Conservation (phyloP, 2,113 vertebrate species). For the Misgurnus mizolepis region DNA sequence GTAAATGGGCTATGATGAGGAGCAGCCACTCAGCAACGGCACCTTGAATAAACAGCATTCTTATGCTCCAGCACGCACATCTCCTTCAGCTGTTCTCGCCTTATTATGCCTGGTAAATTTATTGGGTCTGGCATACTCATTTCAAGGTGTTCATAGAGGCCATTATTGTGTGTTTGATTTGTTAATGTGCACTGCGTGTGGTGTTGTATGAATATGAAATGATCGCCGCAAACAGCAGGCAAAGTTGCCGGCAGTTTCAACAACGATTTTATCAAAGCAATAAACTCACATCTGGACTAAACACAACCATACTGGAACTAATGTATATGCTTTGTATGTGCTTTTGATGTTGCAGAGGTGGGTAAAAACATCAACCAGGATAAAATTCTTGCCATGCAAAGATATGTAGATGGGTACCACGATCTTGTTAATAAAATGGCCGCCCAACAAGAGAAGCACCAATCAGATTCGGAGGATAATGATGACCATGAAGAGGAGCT, state of each 20-base stretch:
- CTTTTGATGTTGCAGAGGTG: constrained; percentile 64
- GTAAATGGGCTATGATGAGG: constrained; percentile 37
- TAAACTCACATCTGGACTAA: background rate
- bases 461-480: background rate
- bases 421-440: constrained; percentile 57
- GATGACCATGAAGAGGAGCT: background rate
- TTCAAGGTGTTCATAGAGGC: constrained; percentile 4
- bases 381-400: constrained; percentile 63
- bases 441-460: background rate
- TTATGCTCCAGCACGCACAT: constrained; percentile 22
- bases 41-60: constrained; percentile 30
- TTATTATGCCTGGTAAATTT: constrained; percentile 37
- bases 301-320: background rate
- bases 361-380: constrained; percentile 79
- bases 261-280: background rate
- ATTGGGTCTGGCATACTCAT: constrained; percentile 17
- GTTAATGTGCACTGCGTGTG: constrained; percentile 30
- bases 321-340: background rate
- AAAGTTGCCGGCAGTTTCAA: background rate
- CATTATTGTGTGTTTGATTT: constrained; percentile 42
- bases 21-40: constrained; percentile 39
- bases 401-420: constrained; percentile 70
- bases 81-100: background rate
- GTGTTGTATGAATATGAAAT: constrained; percentile 25
- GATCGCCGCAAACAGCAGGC: background rate